A percentile compares a stretch with the other conserved stretches of the same genome.
Conservation (phyloP, 2,888 invertebrate genomes). For the Junonia oenone region DNA sequence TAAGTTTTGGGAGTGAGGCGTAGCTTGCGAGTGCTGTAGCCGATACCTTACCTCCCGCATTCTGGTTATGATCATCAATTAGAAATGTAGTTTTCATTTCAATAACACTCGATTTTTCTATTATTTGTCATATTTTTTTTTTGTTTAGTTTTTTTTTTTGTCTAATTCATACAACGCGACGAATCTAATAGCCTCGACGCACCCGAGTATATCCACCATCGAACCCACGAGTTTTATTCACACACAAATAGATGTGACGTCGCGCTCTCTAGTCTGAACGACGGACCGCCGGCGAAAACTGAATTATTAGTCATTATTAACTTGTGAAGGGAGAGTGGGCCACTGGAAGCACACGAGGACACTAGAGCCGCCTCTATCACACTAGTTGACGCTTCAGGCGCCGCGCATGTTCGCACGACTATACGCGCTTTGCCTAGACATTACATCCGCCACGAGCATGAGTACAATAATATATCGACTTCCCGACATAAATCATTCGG, state of each 20-base stretch:
- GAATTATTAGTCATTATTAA: slow-evolving; percentile 21
- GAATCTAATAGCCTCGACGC: slow-evolving; percentile 64
- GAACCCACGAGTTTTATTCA: slow-evolving; percentile 58
- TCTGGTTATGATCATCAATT: slow-evolving; percentile 81
- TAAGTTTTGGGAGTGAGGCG: slow-evolving; percentile 82
- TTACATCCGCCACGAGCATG: slow-evolving; percentile 35
- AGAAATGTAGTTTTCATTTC: slow-evolving; percentile 78
- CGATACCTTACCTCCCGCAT: slow-evolving; percentile 80
- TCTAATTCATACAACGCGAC: slow-evolving; percentile 68
- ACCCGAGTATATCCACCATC: slow-evolving; percentile 61
- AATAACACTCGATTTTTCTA: slow-evolving; percentile 75
- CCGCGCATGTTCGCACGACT: slow-evolving; percentile 37
- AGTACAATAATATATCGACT: slow-evolving; percentile 33
- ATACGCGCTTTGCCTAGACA: slow-evolving; percentile 40
- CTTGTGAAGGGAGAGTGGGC: slow-evolving; percentile 43
- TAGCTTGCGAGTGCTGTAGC: slow-evolving; percentile 84
- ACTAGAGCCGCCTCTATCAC: slow-evolving; percentile 51
- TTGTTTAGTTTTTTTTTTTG: slow-evolving; percentile 56
- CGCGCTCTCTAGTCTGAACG: slow-evolving; percentile 37
- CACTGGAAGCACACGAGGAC: slow-evolving; percentile 76
- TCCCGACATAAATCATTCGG: slow-evolving; percentile 56
- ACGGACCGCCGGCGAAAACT: slow-evolving; percentile 27
- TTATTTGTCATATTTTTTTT: slow-evolving; percentile 66
- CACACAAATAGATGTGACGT: slow-evolving; percentile 38
- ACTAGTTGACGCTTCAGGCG: slow-evolving; percentile 30